Base-by-base conservation (phyloP, 2,113 vertebrate species). In the Lanius collurio region DNA sequence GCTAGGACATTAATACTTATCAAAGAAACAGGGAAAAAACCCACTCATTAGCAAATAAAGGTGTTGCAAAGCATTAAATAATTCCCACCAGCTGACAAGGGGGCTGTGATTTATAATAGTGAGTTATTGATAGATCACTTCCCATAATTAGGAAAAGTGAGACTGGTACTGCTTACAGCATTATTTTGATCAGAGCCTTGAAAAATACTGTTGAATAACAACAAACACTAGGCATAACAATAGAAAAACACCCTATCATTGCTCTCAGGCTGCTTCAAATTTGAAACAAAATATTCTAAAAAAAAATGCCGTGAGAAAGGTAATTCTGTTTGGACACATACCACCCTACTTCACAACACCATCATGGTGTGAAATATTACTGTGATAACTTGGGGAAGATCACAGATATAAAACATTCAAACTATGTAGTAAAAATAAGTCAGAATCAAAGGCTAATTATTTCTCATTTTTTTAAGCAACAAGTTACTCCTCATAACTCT, bases 61-160 rank as follows among this genome's bases (percentile, higher is more conserved):
- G 93, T 94, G 87, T 77, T 96, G 90, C 88, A 97, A 94, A 96
- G 87, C 90, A 95, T 90, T 94, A 90, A 96, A 27, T 86, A 94
- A 88, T 96, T 90, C 76, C 86, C 83, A 90, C 76, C 68, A 93
- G 93, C 79, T 95, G 95, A 92, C 87, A 93, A 88, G 93, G 59
- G 68, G 53, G 73, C 82, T 94, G 82, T 93, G 95, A 93, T 96
- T 96, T 93, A 97, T 94, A 86, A 62, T 41, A 50, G 42, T 46
- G 28, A 64, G 64, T 78, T 83, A 97, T 83, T 96, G 94, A 94
- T 88, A 93, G 39, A 95, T 93, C 92, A 93, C 93, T 87, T 96
- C 83, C 92, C 44, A 94, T 94, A 95, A 95, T 93, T 92, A 96
- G 82, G 59, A 79, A 63, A 96, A 93, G 90, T 71, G 85, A 96